Conservation (phyloP, 2,113 vertebrate genomes). For the Mobula birostris region DNA sequence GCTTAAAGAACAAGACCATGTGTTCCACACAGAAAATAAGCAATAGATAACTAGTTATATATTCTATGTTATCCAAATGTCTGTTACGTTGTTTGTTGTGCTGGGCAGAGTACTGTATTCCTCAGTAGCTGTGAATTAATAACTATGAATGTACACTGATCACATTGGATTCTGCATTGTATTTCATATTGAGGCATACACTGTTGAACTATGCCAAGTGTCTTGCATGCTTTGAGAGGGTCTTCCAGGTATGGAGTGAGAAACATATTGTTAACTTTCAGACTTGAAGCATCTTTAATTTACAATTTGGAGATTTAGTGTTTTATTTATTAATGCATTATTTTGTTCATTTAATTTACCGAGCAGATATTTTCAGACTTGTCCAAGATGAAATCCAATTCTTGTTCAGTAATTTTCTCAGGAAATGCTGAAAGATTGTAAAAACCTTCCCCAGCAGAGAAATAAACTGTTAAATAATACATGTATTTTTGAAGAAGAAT, state of each 20-base stretch:
- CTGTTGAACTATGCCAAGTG: neutral
- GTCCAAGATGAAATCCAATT: conserved; percentile 28
- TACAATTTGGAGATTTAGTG: conserved; percentile 7
- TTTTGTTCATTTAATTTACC: conserved; percentile 23
- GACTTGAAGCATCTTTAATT: conserved; percentile 3
- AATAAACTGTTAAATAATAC: conserved; percentile 34
- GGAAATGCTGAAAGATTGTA: conserved; percentile 5
- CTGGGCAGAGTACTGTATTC: neutral
- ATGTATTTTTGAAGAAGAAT: conserved; percentile 22
- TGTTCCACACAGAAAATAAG: neutral
- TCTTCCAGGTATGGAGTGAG: neutral
- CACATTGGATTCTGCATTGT: neutral
- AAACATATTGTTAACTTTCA: conserved; percentile 9
- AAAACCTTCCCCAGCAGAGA: neutral
- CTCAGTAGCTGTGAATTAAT: neutral
- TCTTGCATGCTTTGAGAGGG: neutral
- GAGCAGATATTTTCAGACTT: conserved; percentile 30
- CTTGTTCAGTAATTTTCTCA: conserved; percentile 23
- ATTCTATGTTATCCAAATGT: neutral
- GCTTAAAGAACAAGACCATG: neutral
- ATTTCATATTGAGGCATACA: neutral
- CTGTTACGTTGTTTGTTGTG: neutral
- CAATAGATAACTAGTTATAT: neutral
- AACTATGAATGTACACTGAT: neutral
- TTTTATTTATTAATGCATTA: conserved; percentile 26